Conservation (phyloP, 2,888 invertebrate species). For the Ganaspis brasiliensis region DNA sequence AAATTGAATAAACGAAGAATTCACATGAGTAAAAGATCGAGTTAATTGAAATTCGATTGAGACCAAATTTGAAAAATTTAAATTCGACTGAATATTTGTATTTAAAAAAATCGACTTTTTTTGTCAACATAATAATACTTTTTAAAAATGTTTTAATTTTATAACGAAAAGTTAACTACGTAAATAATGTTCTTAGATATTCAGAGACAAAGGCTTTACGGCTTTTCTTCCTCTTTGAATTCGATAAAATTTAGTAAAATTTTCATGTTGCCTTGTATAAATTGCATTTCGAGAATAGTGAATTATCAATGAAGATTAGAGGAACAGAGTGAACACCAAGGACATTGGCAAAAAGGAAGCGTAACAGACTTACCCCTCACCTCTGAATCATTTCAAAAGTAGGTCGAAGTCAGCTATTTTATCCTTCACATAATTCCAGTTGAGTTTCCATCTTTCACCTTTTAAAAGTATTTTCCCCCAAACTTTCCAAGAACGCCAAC, state of each 20-base stretch:
- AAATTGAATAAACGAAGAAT: too few species aligned
- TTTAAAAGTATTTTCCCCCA: not conserved
- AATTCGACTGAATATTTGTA: too few species aligned
- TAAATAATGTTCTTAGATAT: too few species aligned
- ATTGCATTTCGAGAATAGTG: not conserved
- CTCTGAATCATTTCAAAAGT: not conserved
- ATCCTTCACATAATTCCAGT: conserved; percentile 5
- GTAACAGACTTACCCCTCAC: not conserved
- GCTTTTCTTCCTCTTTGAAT: too few species aligned
- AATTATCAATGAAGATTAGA: conserved; percentile 13
- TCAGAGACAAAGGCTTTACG: too few species aligned
- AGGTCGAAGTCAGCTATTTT: not conserved
- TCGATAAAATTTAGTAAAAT: not conserved
- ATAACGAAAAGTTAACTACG: too few species aligned
- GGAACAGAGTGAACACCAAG: not conserved
- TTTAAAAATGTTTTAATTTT: too few species aligned
- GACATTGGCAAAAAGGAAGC: not conserved
- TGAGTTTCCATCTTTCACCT: not conserved
- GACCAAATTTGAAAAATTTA: too few species aligned
- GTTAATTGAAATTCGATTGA: too few species aligned
- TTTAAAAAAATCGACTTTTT: too few species aligned
- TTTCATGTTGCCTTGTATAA: not conserved
- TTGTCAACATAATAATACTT: too few species aligned
- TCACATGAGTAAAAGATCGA: too few species aligned
- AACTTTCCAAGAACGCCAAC: not conserved